Percentiles rank a stretch among this genome's conserved stretches.
phyloP scores from a whole-genome alignment of 1,140 invertebrate genomes.

The Drosophila watanabei region DNA sequence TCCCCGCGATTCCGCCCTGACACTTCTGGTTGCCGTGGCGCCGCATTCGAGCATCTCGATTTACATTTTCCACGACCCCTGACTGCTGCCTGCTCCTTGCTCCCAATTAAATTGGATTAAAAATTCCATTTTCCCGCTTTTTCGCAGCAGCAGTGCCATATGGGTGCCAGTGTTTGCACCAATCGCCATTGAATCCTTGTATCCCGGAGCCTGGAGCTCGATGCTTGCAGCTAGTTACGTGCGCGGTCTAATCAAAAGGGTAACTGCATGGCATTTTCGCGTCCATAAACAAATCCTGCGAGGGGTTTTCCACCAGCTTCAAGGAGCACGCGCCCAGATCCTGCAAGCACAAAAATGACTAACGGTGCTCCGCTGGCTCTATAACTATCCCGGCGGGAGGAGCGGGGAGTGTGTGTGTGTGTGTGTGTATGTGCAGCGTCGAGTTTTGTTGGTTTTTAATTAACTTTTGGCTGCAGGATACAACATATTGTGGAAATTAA shows the following conservation, averaged over 20 bases:
- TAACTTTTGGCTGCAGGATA: slow-evolving; percentile 85
- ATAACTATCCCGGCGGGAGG: slow-evolving; percentile 2
- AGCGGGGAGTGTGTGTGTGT: slow-evolving; percentile 12
- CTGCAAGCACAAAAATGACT: slow-evolving; percentile 51
- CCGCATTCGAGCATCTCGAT: slow-evolving; percentile 38
- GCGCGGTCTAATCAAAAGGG: slow-evolving; percentile 79
- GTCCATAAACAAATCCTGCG: slow-evolving; percentile 53
- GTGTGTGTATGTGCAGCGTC: slow-evolving; percentile 45
- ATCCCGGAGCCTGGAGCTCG: slow-evolving; percentile 15
- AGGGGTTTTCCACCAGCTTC: slow-evolving; percentile 17
- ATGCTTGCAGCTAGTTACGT: slow-evolving; percentile 40
- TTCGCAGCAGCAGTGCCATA: slow-evolving; percentile 50
- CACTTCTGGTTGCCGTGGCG: slow-evolving; percentile 51
- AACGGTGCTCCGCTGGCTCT: slow-evolving; percentile 19
- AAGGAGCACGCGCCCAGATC: slow-evolving; percentile 25
- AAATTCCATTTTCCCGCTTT: slow-evolving; percentile 77
- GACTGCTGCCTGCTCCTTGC: no score
- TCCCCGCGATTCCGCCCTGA: slow-evolving; percentile 27
- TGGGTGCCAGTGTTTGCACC: slow-evolving; percentile 64
- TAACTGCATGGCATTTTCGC: slow-evolving; percentile 59
- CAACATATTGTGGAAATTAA: slow-evolving; percentile 85
- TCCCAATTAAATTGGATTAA: slow-evolving; percentile 81
- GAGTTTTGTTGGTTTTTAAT: slow-evolving; percentile 86
- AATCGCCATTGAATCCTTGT: slow-evolving; percentile 55
- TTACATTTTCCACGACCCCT: slow-evolving; percentile 17